These are phyloP conservation scores for Ernsta delagoae DNA, from an alignment of 2,888 invertebrate genomes.

Conservation along the genomic window DNA sequence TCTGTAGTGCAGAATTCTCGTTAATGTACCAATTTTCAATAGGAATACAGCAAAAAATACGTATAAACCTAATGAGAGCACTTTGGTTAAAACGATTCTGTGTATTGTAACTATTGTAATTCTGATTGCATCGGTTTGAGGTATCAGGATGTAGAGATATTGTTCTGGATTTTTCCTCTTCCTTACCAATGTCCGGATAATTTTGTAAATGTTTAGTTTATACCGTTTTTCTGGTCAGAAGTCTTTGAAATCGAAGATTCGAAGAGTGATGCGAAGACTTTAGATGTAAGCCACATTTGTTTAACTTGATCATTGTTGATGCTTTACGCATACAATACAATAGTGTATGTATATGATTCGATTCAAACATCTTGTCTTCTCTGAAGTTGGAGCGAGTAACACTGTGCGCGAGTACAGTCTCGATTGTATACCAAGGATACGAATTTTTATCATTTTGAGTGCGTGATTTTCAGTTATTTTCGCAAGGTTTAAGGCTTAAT, in stretches of 20 bases:
- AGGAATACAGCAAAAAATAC: background rate
- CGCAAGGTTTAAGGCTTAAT: no score
- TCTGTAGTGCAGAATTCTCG: slow-evolving; percentile 1
- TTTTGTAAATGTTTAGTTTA: background rate
- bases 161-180: background rate
- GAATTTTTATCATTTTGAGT: no score
- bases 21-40: background rate
- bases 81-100: background rate
- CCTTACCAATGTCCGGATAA: background rate
- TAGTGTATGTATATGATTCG: no score
- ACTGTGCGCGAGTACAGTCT: no score
- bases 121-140: background rate
- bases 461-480: no score
- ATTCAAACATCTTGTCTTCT: no score
- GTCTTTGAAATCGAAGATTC: background rate
- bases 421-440: no score
- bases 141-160: background rate
- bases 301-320: background rate
- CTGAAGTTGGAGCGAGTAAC: no score
- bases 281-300: background rate
- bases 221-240: background rate
- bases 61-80: background rate
- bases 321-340: background rate
- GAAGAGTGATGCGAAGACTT: background rate
- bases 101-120: background rate